A percentile compares a stretch with the other conserved stretches of the same genome.
phyloP scores from a whole-genome alignment of 2,113 vertebrate species.

The Synchiropus splendidus region DNA sequence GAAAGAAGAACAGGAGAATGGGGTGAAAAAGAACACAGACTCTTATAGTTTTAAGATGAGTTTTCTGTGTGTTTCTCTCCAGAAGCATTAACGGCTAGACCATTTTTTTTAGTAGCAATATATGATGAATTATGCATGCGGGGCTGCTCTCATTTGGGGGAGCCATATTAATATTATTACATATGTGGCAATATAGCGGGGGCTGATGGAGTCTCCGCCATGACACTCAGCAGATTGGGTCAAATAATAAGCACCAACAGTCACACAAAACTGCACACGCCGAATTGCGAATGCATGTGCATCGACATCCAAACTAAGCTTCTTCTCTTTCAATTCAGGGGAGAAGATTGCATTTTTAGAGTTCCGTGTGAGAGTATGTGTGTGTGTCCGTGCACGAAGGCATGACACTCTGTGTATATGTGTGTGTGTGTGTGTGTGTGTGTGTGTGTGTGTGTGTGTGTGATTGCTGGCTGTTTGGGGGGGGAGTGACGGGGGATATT shows the following conservation, averaged over 20 bases:
- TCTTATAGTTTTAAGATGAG: slow-evolving; percentile 25
- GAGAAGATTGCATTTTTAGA: slow-evolving; percentile 57
- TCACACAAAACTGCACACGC: no score
- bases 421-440: slow-evolving; percentile 17
- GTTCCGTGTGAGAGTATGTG: slow-evolving; percentile 1
- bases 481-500: slow-evolving; percentile 52
- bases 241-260: no score
- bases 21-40: slow-evolving; percentile 28
- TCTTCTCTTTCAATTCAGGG: slow-evolving; percentile 53
- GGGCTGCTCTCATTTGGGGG: slow-evolving; percentile 55
- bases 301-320: slow-evolving; percentile 42
- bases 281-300: slow-evolving; percentile 11
- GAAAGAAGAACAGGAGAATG: slow-evolving; percentile 32
- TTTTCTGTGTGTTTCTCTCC: slow-evolving; percentile 22
- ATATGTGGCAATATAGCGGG: slow-evolving; percentile 46
- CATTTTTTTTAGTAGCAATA: slow-evolving; percentile 37
- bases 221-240: slow-evolving; percentile 47
- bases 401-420: slow-evolving; percentile 2
- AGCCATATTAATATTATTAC: slow-evolving; percentile 68
- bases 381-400: slow-evolving; percentile 5
- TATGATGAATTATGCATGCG: slow-evolving; percentile 71
- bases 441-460: slow-evolving; percentile 5
- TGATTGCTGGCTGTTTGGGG: slow-evolving; percentile 30
- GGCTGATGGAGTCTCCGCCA: slow-evolving; percentile 23
- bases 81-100: slow-evolving; percentile 53